Evolutionary conservation across 2,888 invertebrate species (phyloP), one percentile per base, ranked within the genome.

Genomic region (Lasioglossum pauxillum): DNA sequence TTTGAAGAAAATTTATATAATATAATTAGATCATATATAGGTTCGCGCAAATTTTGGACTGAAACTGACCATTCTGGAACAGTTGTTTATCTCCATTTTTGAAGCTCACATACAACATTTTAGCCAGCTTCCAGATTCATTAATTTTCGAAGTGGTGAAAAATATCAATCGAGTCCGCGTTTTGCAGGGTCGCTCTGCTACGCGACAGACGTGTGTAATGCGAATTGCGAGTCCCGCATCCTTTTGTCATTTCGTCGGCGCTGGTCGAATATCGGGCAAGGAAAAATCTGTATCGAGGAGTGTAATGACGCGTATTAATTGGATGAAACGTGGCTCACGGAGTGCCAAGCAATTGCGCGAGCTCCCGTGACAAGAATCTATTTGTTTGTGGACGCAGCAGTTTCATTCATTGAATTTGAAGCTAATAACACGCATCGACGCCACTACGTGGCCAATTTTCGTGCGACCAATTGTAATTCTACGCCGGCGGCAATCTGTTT

Each of bases 331-430:
- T 75, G 44, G 60, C 64, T 82, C 31, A 23, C 69, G 27, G 77
- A 23, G 71, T 78, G 72, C n/a, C 72, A 12, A 64, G 78, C 53
- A 82, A 88, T 90, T 88, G 83, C 73, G 78, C 80, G 80, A 80
- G 73, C 46, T 46, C 41, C 46, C 83, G 84, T 85, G 84, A 83
- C 84, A 80, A 14, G 73, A 81, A 85, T 88, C 74, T 85, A 80
- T 87, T 89, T 83, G 85, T 88, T 87, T 44, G 85, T 60, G 78
- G 76, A 80, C 75, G 76, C 44, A 77, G 81, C 80, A 83, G 75
- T 86, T 81, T 89, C 87, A 84, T 91, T 89, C 85, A 85, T 85
- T 82, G 83, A 89, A 83, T 91, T 87, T 76, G 77, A 78, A 86
- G 86, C 79, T 88, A 88, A 88, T 90, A 76, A 87, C 83, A 83